phyloP scores from a whole-genome alignment of 2,888 invertebrate species.

The Polia nebulosa region DNA sequence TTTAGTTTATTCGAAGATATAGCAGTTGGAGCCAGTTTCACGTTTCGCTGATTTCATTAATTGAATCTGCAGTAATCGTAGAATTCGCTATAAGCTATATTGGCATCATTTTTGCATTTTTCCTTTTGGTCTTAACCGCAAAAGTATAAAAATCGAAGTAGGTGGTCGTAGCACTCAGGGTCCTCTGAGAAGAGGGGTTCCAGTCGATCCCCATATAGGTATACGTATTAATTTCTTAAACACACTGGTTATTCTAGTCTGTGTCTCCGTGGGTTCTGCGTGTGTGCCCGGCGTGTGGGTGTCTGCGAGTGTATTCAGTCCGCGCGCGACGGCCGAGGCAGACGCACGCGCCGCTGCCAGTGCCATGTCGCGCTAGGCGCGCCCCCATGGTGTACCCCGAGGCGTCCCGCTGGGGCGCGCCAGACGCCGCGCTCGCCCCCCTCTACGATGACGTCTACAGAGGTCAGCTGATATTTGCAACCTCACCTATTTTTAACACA shows the following conservation, averaged over 20 bases:
- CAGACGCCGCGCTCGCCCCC: slow-evolving; percentile 92
- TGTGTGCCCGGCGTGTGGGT: slow-evolving; percentile 58
- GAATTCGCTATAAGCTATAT: neutral
- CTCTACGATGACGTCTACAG: slow-evolving; percentile 93
- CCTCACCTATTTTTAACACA: slow-evolving; percentile 67
- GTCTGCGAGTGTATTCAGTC: slow-evolving; percentile 75
- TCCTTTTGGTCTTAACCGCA: neutral
- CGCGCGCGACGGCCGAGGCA: slow-evolving; percentile 87
- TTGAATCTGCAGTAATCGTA: neutral
- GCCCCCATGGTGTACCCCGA: slow-evolving; percentile 92
- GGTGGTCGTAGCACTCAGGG: slow-evolving; percentile 27
- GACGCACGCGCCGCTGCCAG: slow-evolving; percentile 83
- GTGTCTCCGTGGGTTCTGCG: slow-evolving; percentile 37
- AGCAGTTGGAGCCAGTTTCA: neutral
- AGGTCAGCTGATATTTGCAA: slow-evolving; percentile 90
- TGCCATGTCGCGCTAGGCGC: slow-evolving; percentile 84
- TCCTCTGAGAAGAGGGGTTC: slow-evolving; percentile 24
- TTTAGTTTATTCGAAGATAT: neutral
- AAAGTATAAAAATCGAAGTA: slow-evolving; percentile 24
- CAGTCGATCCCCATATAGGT: slow-evolving; percentile 15
- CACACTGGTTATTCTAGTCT: slow-evolving; percentile 60
- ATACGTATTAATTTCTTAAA: slow-evolving; percentile 41
- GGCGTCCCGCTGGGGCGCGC: slow-evolving; percentile 91
- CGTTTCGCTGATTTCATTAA: neutral
- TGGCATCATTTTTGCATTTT: neutral